Conservation (phyloP, 2,113 vertebrate genomes). For the Atlantisia rogersi region DNA sequence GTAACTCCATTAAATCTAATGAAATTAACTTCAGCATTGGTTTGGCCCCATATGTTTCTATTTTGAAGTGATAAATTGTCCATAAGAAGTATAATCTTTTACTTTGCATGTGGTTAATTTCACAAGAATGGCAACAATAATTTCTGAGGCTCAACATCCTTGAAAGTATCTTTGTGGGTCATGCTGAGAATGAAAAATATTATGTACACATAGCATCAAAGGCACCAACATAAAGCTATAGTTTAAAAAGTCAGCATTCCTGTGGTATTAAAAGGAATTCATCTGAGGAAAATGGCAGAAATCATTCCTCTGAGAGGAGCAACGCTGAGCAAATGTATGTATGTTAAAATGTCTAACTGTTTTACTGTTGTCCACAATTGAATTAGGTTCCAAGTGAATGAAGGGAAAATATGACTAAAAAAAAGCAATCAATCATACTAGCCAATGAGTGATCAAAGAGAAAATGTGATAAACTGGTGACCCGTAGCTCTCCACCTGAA, state of each 20-base stretch:
- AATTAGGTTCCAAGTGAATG: constrained; percentile 13
- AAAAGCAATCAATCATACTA: not conserved
- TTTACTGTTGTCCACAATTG: constrained; percentile 27
- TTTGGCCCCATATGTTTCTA: not conserved
- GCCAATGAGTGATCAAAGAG: not conserved
- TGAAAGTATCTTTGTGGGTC: not conserved
- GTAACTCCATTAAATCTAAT: not conserved
- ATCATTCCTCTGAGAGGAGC: not conserved
- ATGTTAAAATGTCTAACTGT: not conserved
- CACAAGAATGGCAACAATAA: not conserved
- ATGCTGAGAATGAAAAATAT: constrained; percentile 32
- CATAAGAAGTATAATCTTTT: not conserved
- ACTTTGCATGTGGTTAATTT: constrained; percentile 27
- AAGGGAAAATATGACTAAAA: constrained; percentile 6
- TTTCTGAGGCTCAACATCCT: constrained; percentile 13
- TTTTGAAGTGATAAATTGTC: constrained; percentile 34
- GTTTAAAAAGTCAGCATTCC: constrained; percentile 24
- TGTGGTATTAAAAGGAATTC: constrained; percentile 34
- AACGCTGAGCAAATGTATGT: not conserved
- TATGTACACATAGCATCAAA: constrained; percentile 3
- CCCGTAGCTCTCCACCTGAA: not conserved
- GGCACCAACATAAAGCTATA: not conserved
- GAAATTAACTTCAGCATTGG: not conserved
- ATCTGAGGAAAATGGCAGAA: constrained; percentile 27
- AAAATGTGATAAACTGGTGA: not conserved